Percentiles rank a stretch among this genome's conserved stretches.
Evolutionary conservation across 2,113 vertebrate genomes (phyloP).

Genomic region (Arenaria interpres): DNA sequence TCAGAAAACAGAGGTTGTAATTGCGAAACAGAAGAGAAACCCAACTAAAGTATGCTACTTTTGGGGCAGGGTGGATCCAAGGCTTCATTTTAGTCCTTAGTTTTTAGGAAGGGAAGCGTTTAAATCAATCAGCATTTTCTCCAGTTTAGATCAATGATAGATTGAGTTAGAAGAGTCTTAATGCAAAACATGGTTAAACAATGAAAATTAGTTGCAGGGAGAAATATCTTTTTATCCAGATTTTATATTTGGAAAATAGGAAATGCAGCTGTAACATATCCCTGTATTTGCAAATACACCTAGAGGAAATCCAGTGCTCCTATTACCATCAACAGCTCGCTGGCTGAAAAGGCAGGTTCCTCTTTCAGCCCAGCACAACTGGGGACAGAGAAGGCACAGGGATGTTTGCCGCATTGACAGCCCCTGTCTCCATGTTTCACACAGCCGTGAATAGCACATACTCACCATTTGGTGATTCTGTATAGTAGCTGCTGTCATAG

Average conservation of each 20-base stretch:
- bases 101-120: neutral
- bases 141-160: neutral
- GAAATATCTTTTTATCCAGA: neutral
- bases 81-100: neutral
- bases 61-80: neutral
- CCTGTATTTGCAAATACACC: neutral
- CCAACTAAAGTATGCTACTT: neutral
- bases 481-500: slow-evolving; percentile 88
- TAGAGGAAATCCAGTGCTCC: neutral
- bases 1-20: neutral
- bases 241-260: neutral
- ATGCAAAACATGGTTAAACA: neutral
- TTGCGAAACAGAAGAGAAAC: neutral
- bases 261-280: neutral
- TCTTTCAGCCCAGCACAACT: neutral
- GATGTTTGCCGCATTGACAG: neutral
- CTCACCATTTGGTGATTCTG: slow-evolving; percentile 84
- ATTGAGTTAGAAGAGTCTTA: neutral
- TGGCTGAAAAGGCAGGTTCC: neutral
- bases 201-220: neutral
- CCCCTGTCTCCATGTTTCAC: neutral
- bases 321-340: neutral
- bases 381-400: neutral
- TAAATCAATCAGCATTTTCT: neutral
- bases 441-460: accelerated